A percentile compares a stretch with the other conserved stretches of the same genome.
phyloP scores from a whole-genome alignment of 2,113 vertebrate species.

The Ctenodactylus gundi region DNA sequence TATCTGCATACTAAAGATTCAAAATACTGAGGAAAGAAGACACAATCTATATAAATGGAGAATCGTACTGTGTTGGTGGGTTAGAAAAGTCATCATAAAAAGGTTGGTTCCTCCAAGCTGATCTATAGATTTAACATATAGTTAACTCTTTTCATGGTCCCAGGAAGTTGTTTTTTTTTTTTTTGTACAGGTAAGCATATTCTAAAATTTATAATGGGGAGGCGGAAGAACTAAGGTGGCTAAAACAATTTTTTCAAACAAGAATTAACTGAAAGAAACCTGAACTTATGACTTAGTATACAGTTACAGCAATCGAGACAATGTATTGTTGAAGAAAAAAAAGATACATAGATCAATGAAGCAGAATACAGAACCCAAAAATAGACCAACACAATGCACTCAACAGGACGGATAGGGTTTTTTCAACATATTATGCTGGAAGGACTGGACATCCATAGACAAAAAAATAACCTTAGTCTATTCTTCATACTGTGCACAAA shows the following conservation, averaged over 20 bases:
- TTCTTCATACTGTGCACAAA: neutral
- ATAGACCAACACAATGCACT: neutral
- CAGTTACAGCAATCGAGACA: neutral
- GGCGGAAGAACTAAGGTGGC: neutral
- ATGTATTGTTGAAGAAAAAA: neutral
- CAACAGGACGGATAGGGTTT: neutral
- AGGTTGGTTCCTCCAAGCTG: neutral
- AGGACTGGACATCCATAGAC: neutral
- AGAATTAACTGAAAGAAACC: neutral
- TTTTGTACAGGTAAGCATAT: neutral
- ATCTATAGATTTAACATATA: neutral
- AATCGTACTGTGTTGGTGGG: neutral
- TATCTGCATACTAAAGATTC: neutral
- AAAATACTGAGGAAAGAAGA: neutral
- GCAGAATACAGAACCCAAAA: neutral
- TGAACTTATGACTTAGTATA: neutral
- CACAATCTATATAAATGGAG: neutral
- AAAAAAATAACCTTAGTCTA: neutral
- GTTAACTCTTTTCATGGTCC: neutral
- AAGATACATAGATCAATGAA: neutral
- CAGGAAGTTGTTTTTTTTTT: neutral
- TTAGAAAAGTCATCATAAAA: neutral
- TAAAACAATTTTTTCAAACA: slow-evolving; percentile 1
- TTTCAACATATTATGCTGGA: neutral
- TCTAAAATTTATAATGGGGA: neutral